Percentiles rank a stretch among this genome's conserved stretches.
Conservation (phyloP, 2,797 vertebrate species). For the Leptodactylus fallax region DNA sequence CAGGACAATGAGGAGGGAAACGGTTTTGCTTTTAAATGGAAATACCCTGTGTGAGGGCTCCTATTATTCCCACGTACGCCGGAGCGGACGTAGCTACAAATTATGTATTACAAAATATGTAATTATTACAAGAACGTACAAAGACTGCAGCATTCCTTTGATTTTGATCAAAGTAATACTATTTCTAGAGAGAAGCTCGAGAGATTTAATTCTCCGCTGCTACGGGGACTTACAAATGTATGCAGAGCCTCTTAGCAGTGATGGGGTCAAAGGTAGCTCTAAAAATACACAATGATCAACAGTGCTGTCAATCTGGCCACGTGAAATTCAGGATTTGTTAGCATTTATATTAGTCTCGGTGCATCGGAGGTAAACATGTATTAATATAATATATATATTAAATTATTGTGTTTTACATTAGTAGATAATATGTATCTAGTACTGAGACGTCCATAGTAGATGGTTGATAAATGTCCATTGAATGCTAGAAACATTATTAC, state of each 20-base stretch:
- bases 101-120: constrained; percentile 65
- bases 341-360: not conserved
- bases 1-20: constrained; percentile 75
- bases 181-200: constrained; percentile 55
- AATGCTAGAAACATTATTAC: no score
- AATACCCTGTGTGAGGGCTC: constrained; percentile 72
- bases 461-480: no score
- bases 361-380: not conserved
- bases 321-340: not conserved
- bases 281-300: constrained; percentile 26
- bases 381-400: not conserved
- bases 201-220: constrained; percentile 47
- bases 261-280: constrained; percentile 16
- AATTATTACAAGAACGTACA: constrained; percentile 68
- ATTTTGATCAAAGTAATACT: constrained; percentile 71
- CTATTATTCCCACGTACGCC: constrained; percentile 71
- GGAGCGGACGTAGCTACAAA: constrained; percentile 67
- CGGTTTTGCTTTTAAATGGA: constrained; percentile 75
- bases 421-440: not conserved
- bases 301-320: constrained; percentile 3
- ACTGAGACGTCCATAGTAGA: no score
- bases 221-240: constrained; percentile 16
- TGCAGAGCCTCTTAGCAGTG: constrained; percentile 9
- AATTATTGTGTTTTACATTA: not conserved
- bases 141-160: constrained; percentile 72